These are phyloP conservation scores for Entomyzon cyanotis DNA, from an alignment of 2,113 vertebrate genomes.

Conservation along the genomic window DNA sequence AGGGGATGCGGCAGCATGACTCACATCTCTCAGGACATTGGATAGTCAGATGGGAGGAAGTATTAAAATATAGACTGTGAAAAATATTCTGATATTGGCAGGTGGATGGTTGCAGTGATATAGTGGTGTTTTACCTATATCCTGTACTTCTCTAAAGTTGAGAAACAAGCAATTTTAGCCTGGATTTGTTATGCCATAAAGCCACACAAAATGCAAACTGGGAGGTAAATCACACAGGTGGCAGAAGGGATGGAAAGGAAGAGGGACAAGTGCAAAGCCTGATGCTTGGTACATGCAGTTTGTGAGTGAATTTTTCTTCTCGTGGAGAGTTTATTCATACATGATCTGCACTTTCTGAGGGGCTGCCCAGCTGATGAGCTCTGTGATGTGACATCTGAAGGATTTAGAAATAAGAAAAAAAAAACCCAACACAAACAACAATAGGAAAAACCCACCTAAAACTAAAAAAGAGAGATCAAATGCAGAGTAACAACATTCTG, in stretches of 20 bases:
- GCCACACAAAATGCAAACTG: not conserved
- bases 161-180: not conserved
- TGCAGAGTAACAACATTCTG: not conserved
- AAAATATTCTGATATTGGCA: not conserved
- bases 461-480: not conserved
- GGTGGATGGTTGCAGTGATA: not conserved
- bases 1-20: not conserved
- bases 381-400: not conserved
- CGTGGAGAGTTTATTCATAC: not conserved
- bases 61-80: not conserved
- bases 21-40: not conserved
- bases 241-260: not conserved
- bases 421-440: not conserved
- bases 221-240: not conserved
- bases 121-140: not conserved
- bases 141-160: not conserved
- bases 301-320: not conserved
- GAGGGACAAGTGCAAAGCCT: not conserved
- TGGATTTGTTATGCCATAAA: constrained; percentile 23
- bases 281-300: not conserved
- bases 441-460: not conserved
- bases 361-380: not conserved
- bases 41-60: not conserved
- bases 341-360: not conserved
- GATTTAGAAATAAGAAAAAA: not conserved